Evolutionary conservation across 2,797 vertebrate genomes (phyloP).

Genomic region (Gallinago nigripennis): DNA sequence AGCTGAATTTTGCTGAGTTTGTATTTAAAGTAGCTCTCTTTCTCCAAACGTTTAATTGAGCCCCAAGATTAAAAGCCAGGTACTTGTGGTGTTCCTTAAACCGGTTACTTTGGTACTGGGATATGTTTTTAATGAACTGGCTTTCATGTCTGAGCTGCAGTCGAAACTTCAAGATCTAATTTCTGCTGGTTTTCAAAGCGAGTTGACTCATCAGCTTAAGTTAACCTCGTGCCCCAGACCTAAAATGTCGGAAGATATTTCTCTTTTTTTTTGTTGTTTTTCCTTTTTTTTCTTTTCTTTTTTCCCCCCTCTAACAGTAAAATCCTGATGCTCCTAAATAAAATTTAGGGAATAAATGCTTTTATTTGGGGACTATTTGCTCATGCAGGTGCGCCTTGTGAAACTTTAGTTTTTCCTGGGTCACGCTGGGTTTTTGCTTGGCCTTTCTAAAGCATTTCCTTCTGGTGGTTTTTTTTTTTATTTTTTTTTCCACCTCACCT

Average conservation of each 20-base stretch:
- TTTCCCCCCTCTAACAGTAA: background rate
- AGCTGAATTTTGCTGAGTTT: background rate
- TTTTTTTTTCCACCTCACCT: background rate
- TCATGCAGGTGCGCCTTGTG: rapidly evolving
- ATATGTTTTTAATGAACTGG: background rate
- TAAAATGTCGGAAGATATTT: background rate
- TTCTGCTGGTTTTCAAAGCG: background rate
- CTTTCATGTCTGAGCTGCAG: background rate
- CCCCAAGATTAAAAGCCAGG: background rate
- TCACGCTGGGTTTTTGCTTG: background rate
- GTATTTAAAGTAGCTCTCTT: background rate
- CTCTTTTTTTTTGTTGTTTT: background rate
- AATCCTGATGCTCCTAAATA: background rate
- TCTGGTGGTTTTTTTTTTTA: background rate
- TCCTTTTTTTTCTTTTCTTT: no score
- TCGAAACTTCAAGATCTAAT: background rate
- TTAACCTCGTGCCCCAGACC: background rate
- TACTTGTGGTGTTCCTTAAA: background rate
- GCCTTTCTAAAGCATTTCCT: background rate
- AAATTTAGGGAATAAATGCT: background rate
- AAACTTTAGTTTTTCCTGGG: background rate
- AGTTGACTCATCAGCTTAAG: background rate
- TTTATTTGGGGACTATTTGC: rapidly evolving
- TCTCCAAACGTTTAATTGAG: background rate
- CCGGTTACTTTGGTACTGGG: background rate